Conservation (phyloP, 2,797 vertebrate genomes). For the Acrossocheilus fasciatus region DNA sequence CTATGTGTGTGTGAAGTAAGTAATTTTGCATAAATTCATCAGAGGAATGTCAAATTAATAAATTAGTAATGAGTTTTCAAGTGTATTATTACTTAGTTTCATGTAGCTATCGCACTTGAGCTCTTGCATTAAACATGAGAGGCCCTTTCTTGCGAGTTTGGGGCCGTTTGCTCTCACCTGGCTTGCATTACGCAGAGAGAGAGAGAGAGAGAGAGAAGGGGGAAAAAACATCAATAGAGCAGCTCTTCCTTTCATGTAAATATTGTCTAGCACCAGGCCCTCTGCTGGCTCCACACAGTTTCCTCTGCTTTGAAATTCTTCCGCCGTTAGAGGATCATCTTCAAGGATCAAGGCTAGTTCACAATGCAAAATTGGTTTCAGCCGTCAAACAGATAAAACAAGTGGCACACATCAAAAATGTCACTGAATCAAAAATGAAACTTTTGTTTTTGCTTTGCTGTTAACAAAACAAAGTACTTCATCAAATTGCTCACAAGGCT, state of each 20-base stretch:
- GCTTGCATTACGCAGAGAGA: constrained; percentile 52
- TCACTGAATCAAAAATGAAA: constrained; percentile 33
- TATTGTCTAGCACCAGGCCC: constrained; percentile 73
- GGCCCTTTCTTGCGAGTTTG: constrained; percentile 12
- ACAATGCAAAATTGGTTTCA: constrained; percentile 79
- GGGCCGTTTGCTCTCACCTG: constrained; percentile 51
- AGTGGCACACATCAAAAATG: constrained; percentile 71
- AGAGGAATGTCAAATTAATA: background rate
- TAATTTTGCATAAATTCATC: background rate
- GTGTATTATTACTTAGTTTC: background rate
- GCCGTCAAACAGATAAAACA: constrained; percentile 80
- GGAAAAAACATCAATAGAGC: constrained; percentile 39
- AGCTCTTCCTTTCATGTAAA: constrained; percentile 65
- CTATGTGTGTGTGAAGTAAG: background rate
- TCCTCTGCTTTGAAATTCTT: constrained; percentile 84
- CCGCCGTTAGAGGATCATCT: constrained; percentile 76
- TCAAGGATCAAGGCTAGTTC: constrained; percentile 70
- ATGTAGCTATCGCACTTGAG: background rate
- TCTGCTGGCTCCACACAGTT: constrained; percentile 78
- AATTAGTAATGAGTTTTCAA: background rate
- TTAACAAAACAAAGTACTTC: background rate
- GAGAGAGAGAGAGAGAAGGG: background rate
- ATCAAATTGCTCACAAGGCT: background rate
- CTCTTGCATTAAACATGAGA: constrained; percentile 28
- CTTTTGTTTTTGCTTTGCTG: constrained; percentile 11